Conservation (phyloP, 2,888 invertebrate genomes). For the Caenorhabditis sinica region DNA sequence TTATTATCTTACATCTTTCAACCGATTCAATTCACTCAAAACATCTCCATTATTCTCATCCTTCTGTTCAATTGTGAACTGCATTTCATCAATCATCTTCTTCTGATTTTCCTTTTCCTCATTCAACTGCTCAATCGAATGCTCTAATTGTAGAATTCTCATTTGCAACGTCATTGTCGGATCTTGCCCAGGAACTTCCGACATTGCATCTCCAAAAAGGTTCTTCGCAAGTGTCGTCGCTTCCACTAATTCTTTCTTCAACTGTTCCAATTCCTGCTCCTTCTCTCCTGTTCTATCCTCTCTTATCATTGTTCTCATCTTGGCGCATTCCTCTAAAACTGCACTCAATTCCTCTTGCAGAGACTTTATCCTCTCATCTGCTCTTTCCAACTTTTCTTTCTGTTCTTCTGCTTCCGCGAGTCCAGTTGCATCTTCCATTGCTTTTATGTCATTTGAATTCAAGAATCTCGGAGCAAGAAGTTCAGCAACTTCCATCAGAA, state of each 20-base stretch:
- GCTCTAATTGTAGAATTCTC: slow-evolving; percentile 77
- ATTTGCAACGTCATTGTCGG: slow-evolving; percentile 74
- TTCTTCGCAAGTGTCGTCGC: slow-evolving; percentile 69
- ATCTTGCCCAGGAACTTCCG: slow-evolving; percentile 67
- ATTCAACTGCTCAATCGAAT: slow-evolving; percentile 59
- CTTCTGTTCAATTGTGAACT: slow-evolving; percentile 61
- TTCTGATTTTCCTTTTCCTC: slow-evolving; percentile 52
- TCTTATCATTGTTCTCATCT: slow-evolving; percentile 52
- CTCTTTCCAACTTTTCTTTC: slow-evolving; percentile 39
- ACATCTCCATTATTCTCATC: slow-evolving; percentile 65
- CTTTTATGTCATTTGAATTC: slow-evolving; percentile 42
- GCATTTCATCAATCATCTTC: slow-evolving; percentile 43
- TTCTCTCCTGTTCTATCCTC: slow-evolving; percentile 72
- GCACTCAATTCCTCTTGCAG: slow-evolving; percentile 53
- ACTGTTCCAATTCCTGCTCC: slow-evolving; percentile 80
- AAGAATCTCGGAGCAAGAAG: slow-evolving; percentile 47
- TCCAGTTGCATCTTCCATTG: slow-evolving; percentile 41
- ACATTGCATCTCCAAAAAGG: slow-evolving; percentile 67
- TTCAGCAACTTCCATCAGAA: slow-evolving; percentile 43
- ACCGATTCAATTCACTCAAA: slow-evolving; percentile 60
- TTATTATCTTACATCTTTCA: slow-evolving; percentile 59
- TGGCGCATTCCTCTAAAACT: slow-evolving; percentile 60
- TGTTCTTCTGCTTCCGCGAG: slow-evolving; percentile 36
- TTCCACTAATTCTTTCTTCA: slow-evolving; percentile 69
- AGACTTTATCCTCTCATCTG: slow-evolving; percentile 26